A percentile compares a stretch with the other conserved stretches of the same genome.
Conservation (phyloP, 2,797 vertebrate genomes). For the Pterois miles region DNA sequence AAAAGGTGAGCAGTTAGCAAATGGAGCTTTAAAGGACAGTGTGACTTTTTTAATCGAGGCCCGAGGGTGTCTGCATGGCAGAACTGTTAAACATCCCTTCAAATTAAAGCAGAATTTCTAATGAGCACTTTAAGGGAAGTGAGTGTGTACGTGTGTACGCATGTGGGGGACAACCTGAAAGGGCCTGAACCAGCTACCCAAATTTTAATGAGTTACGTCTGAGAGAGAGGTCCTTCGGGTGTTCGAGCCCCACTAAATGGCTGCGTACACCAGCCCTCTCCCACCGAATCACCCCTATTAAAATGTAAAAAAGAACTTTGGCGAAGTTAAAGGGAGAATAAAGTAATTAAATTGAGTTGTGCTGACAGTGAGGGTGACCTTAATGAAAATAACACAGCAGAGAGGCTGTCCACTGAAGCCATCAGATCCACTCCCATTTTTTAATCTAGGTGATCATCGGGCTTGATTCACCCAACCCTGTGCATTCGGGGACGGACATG, state of each 20-base stretch:
- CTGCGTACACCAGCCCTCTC: slow-evolving; percentile 31
- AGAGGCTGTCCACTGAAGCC: slow-evolving; percentile 19
- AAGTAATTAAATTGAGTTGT: slow-evolving; percentile 63
- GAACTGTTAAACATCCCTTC: slow-evolving; percentile 71
- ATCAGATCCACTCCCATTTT: neutral
- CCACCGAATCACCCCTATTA: slow-evolving; percentile 54
- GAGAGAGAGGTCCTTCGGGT: slow-evolving; percentile 69
- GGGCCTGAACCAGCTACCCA: slow-evolving; percentile 53
- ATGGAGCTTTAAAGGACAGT: slow-evolving; percentile 62
- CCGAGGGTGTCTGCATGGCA: slow-evolving; percentile 60
- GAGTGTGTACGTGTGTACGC: slow-evolving; percentile 28
- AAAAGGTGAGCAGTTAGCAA: slow-evolving; percentile 17
- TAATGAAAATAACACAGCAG: slow-evolving; percentile 48
- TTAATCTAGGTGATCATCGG: slow-evolving; percentile 25
- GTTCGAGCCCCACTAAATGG: slow-evolving; percentile 17
- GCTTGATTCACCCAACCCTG: neutral
- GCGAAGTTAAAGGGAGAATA: slow-evolving; percentile 52
- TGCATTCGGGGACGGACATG: neutral
- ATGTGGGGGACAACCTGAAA: slow-evolving; percentile 57
- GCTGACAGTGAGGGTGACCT: slow-evolving; percentile 69
- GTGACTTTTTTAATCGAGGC: slow-evolving; percentile 68
- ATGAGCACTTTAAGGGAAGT: slow-evolving; percentile 66
- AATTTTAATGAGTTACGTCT: slow-evolving; percentile 79
- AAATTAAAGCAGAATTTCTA: slow-evolving; percentile 71
- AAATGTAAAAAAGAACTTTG: slow-evolving; percentile 53